Evolutionary conservation across 2,113 vertebrate species (phyloP).

Genomic region (Bucco capensis): DNA sequence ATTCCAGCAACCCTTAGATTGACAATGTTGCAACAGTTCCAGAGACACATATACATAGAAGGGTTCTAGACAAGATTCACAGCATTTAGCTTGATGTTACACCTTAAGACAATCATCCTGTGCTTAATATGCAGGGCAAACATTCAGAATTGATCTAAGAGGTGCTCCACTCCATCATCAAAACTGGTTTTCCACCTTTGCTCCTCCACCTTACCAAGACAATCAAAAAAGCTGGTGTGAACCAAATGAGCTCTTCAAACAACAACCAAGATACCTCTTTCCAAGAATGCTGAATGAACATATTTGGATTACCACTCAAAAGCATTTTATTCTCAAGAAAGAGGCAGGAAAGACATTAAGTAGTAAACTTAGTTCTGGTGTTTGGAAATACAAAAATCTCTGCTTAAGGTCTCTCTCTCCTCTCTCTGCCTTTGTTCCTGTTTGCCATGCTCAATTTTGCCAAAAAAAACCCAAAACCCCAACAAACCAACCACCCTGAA

Average conservation of each 20-base stretch:
- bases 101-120: background rate
- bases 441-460: background rate
- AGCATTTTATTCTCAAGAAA: background rate
- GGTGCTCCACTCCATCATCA: background rate
- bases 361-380: background rate
- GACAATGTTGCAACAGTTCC: background rate
- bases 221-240: background rate
- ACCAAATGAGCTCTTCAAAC: background rate
- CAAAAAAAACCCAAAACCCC: too few relatives aligned
- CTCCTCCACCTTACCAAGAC: background rate
- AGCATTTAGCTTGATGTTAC: background rate
- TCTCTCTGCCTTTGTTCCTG: background rate
- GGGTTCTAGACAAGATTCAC: background rate
- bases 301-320: background rate
- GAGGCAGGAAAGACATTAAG: background rate
- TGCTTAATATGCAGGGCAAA: background rate
- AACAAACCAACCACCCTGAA: too few relatives aligned
- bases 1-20: background rate
- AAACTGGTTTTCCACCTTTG: background rate
- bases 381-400: background rate
- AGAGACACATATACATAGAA: background rate
- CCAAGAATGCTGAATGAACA: background rate
- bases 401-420: background rate
- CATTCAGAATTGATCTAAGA: background rate
- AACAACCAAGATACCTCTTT: background rate